Evolutionary conservation across 1,140 invertebrate genomes (phyloP).

Genomic region (Cardiocondyla obscurior): DNA sequence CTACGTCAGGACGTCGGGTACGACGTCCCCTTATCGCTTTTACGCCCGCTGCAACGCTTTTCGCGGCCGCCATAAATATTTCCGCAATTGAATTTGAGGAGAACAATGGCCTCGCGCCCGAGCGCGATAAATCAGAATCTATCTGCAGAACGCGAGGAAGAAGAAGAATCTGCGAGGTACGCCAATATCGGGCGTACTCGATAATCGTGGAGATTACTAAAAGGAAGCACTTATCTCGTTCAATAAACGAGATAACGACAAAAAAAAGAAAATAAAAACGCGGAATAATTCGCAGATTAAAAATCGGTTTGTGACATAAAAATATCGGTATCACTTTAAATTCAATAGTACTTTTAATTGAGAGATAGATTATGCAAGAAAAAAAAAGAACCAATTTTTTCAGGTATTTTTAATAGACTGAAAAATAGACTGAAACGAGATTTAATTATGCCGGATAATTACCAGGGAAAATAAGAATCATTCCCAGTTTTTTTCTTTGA

Average conservation of each 20-base stretch:
- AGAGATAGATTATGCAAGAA: neutral
- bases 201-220: constrained; percentile 26
- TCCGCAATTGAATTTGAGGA: constrained; percentile 55
- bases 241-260: constrained; percentile 27
- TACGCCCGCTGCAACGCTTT: constrained; percentile 27
- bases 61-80: constrained; percentile 46
- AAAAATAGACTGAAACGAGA: neutral
- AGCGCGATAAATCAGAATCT: constrained; percentile 51
- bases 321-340: neutral
- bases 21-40: constrained; percentile 39
- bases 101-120: constrained; percentile 36
- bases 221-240: constrained; percentile 16
- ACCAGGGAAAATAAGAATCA: neutral
- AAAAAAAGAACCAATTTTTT: too few relatives aligned
- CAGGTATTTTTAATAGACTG: too few relatives aligned
- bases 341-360: neutral
- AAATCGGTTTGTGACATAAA: neutral
- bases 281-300: neutral
- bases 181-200: constrained; percentile 22
- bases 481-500: neutral
- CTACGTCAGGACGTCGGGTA: constrained; percentile 1
- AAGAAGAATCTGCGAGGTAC: constrained; percentile 37
- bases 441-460: neutral
- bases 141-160: constrained; percentile 10
- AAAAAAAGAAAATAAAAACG: neutral